Percentiles rank a stretch among this genome's conserved stretches.
These are phyloP conservation scores for Eurypyga helias DNA, from an alignment of 2,113 vertebrate species.

Conservation along the genomic window DNA sequence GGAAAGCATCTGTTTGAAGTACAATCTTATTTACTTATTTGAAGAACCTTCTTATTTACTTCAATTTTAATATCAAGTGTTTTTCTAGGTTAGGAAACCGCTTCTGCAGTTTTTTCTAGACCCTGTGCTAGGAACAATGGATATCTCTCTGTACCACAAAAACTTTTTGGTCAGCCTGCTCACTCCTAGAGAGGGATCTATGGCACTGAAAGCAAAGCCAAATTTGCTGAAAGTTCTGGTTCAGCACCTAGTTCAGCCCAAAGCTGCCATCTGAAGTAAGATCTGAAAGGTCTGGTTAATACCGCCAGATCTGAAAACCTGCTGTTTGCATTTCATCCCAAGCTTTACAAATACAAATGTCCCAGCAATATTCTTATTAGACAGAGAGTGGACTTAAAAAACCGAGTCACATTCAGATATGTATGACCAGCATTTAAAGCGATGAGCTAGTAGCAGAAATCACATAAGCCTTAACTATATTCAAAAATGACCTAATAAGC, in stretches of 20 bases:
- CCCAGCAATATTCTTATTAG: neutral
- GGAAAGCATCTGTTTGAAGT: neutral
- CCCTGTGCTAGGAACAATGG: neutral
- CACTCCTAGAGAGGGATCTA: neutral
- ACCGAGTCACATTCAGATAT: neutral
- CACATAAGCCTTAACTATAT: neutral
- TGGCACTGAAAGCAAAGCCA: neutral
- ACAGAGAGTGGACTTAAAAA: neutral
- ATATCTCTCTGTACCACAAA: neutral
- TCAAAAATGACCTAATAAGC: conserved; percentile 13
- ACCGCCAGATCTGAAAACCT: neutral
- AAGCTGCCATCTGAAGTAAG: neutral
- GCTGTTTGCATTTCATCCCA: neutral
- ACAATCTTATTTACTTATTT: neutral
- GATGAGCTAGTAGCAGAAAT: neutral
- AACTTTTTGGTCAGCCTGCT: neutral
- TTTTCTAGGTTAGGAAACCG: neutral
- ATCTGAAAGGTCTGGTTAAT: neutral
- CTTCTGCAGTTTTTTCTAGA: neutral
- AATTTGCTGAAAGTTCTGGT: neutral
- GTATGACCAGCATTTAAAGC: neutral
- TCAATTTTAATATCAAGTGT: neutral
- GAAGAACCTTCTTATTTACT: neutral
- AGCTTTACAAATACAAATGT: neutral
- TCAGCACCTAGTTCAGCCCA: neutral